A percentile compares a stretch with the other conserved stretches of the same genome.
Evolutionary conservation across 2,888 invertebrate species (phyloP).

Genomic region (Lasioglossum lativentre): DNA sequence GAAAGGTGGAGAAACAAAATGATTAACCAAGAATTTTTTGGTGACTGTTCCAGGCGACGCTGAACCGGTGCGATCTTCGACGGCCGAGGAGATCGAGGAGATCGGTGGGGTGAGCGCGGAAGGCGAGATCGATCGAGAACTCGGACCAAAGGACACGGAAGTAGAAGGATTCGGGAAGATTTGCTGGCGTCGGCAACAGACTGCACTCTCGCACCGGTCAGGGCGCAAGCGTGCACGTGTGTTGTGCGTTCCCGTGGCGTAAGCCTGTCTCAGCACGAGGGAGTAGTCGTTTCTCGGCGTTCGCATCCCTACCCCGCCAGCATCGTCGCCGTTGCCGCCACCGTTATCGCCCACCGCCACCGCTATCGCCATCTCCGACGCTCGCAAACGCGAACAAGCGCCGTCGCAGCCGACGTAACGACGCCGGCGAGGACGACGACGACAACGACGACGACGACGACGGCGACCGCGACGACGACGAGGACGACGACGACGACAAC

Average conservation of each 20-base stretch:
- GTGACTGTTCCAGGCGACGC: conserved; percentile 42
- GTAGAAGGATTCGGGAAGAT: conserved; percentile 51
- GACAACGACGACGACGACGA: conserved; percentile 50
- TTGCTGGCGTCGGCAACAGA: conserved; percentile 68
- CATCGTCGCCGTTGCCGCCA: conserved; percentile 66
- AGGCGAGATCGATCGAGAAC: conserved; percentile 39
- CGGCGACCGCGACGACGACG: conserved; percentile 40
- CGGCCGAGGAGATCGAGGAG: background rate
- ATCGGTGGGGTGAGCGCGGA: conserved; percentile 36
- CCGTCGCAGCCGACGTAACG: conserved; percentile 63
- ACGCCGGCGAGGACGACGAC: conserved; percentile 58
- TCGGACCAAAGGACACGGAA: conserved; percentile 34
- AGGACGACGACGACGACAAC: conserved; percentile 33
- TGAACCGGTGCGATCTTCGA: conserved; percentile 7
- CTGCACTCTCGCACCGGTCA: conserved; percentile 69
- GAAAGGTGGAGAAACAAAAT: background rate
- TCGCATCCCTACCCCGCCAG: conserved; percentile 65
- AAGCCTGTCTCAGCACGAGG: conserved; percentile 72
- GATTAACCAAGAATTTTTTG: background rate
- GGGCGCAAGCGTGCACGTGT: conserved; percentile 78
- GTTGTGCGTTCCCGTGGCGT: conserved; percentile 74
- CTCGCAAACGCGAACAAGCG: conserved; percentile 48
- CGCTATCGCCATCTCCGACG: conserved; percentile 48
- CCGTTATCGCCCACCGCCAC: conserved; percentile 53
- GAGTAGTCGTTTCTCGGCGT: conserved; percentile 69